Conservation (phyloP, 2,888 invertebrate genomes). For the Junonia oenone region DNA sequence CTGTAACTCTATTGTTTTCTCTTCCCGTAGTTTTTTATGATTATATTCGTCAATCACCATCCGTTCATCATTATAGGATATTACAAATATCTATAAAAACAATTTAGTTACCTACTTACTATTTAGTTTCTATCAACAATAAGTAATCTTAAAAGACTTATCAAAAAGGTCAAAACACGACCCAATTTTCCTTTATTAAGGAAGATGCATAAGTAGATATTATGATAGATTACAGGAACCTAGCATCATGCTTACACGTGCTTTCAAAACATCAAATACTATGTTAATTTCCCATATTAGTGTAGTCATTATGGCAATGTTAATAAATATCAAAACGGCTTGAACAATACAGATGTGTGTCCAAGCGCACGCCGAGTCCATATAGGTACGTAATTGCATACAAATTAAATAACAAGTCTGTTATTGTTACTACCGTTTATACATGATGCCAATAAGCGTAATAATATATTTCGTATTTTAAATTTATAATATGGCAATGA, state of each 20-base stretch:
- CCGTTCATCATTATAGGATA: conserved; percentile 15
- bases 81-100: neutral
- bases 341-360: neutral
- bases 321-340: conserved; percentile 1
- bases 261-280: conserved; percentile 1
- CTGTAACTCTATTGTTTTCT: conserved; percentile 50
- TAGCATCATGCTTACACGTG: conserved; percentile 1
- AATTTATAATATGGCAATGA: neutral
- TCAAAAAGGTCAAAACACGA: too few species aligned
- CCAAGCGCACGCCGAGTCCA: conserved; percentile 7
- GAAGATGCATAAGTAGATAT: neutral
- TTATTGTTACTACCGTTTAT: conserved; percentile 9
- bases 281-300: neutral
- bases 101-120: too few species aligned
- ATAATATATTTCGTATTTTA: neutral
- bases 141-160: too few species aligned
- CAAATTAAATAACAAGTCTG: conserved; percentile 11
- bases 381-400: conserved; percentile 10
- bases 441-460: neutral
- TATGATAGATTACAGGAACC: conserved; percentile 5
- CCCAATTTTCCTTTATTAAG: too few species aligned
- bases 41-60: conserved; percentile 30
- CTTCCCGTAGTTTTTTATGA: conserved; percentile 38
- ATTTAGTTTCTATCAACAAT: too few species aligned
- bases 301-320: neutral